Conservation (phyloP, 1,140 invertebrate species). For the Pomacea maculata region DNA sequence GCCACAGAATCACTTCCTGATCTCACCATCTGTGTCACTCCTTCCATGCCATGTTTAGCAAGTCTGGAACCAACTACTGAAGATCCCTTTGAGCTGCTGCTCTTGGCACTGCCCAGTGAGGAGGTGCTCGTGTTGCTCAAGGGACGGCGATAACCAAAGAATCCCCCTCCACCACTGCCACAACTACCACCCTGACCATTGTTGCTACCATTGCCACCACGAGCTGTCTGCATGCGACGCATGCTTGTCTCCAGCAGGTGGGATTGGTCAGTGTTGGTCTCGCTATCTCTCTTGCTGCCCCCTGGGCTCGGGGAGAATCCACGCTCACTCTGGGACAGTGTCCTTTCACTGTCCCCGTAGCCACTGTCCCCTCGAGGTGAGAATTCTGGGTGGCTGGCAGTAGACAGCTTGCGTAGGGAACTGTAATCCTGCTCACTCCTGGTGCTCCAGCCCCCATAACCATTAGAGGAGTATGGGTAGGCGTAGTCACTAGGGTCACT, state of each 20-base stretch:
- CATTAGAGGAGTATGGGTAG: slow-evolving; percentile 56
- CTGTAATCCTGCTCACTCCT: slow-evolving; percentile 39
- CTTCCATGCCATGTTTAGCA: slow-evolving; percentile 50
- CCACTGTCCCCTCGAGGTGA: slow-evolving; percentile 50
- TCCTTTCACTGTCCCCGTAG: slow-evolving; percentile 38
- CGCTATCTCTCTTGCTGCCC: slow-evolving; percentile 54
- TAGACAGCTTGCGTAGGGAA: slow-evolving; percentile 54
- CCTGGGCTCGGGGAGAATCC: slow-evolving; percentile 27
- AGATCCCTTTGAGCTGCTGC: slow-evolving; percentile 37
- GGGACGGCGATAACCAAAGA: slow-evolving; percentile 56
- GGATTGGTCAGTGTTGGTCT: slow-evolving; percentile 62
- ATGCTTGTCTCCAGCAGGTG: slow-evolving; percentile 55
- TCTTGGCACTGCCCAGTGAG: slow-evolving; percentile 56
- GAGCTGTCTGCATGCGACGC: slow-evolving; percentile 45
- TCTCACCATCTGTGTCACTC: slow-evolving; percentile 15
- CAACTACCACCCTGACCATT: slow-evolving; percentile 12
- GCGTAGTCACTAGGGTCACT: slow-evolving; percentile 58
- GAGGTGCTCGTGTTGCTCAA: slow-evolving; percentile 56
- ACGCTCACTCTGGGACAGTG: slow-evolving; percentile 42
- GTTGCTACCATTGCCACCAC: slow-evolving; percentile 17
- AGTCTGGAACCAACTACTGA: slow-evolving; percentile 48
- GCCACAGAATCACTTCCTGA: slow-evolving; percentile 17
- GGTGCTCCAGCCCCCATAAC: slow-evolving; percentile 40
- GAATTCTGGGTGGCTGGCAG: slow-evolving; percentile 54
- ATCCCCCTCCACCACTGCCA: slow-evolving; percentile 32